These are phyloP conservation scores for Holotrichia oblita DNA, from an alignment of 1,140 invertebrate species.

Conservation along the genomic window DNA sequence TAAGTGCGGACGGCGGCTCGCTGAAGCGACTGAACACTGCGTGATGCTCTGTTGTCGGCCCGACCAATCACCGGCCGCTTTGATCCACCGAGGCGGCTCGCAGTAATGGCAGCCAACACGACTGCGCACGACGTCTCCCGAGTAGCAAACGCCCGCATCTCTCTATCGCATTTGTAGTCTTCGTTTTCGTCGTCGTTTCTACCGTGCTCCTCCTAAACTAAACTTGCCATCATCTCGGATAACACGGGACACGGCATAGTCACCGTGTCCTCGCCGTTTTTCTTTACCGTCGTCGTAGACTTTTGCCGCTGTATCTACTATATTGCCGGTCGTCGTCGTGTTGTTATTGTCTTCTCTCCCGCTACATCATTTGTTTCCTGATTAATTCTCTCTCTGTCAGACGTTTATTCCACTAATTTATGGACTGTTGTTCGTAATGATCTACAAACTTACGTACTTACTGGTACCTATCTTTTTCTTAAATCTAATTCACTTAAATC, in stretches of 20 bases:
- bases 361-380: constrained; percentile 56
- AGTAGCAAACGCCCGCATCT: constrained; percentile 48
- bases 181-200: constrained; percentile 34
- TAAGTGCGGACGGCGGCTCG: constrained; percentile 45
- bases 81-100: constrained; percentile 60
- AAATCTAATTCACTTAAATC: not conserved
- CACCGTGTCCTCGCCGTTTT: not conserved
- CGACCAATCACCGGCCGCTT: constrained; percentile 60
- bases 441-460: constrained; percentile 23
- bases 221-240: constrained; percentile 15
- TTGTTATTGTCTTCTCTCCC: constrained; percentile 45
- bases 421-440: constrained; percentile 55
- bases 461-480: constrained; percentile 18
- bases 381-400: constrained; percentile 56
- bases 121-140: constrained; percentile 59
- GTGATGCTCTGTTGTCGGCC: constrained; percentile 55
- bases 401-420: constrained; percentile 59
- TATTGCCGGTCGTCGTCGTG: not conserved
- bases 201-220: constrained; percentile 18
- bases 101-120: constrained; percentile 61
- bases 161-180: constrained; percentile 24
- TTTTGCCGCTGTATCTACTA: constrained; percentile 6
- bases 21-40: constrained; percentile 45
- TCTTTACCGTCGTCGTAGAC: constrained; percentile 24
- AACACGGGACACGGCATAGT: not conserved